Percentiles rank a stretch among this genome's conserved stretches.
Conservation (phyloP, 2,888 invertebrate species). For the Tillus elongatus region DNA sequence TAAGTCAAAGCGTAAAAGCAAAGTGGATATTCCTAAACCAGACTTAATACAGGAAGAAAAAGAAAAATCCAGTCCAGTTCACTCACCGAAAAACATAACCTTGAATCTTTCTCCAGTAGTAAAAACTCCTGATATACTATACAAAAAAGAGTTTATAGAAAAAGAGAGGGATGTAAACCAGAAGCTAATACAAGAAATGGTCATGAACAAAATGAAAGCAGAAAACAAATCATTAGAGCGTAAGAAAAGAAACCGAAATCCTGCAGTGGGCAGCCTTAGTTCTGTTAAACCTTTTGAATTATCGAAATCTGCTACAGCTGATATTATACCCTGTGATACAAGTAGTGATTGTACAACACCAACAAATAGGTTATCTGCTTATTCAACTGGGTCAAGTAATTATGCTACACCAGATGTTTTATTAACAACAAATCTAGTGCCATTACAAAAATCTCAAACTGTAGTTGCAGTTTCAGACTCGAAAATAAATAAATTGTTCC, state of each 20-base stretch:
- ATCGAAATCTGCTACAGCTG: slow-evolving; percentile 35
- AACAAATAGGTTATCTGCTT: slow-evolving; percentile 9
- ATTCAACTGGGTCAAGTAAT: slow-evolving; percentile 22
- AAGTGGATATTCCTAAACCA: slow-evolving; percentile 32
- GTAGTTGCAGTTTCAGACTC: slow-evolving; percentile 5
- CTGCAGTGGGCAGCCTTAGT: slow-evolving; percentile 30
- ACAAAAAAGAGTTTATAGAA: slow-evolving; percentile 57
- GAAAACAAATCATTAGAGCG: slow-evolving; percentile 56
- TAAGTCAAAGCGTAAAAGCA: slow-evolving; percentile 47
- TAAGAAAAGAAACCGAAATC: slow-evolving; percentile 46
- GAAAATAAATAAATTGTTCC: neutral
- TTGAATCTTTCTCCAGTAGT: slow-evolving; percentile 22
- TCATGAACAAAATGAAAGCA: slow-evolving; percentile 67
- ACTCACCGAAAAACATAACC: slow-evolving; percentile 21
- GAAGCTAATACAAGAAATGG: slow-evolving; percentile 71
- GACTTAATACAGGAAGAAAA: slow-evolving; percentile 39
- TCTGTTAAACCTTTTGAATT: slow-evolving; percentile 31
- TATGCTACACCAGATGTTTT: slow-evolving; percentile 35
- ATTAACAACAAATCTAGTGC: slow-evolving; percentile 27
- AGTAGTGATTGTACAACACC: neutral
- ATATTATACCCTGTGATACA: slow-evolving; percentile 21
- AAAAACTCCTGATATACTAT: slow-evolving; percentile 30
- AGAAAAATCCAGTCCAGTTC: slow-evolving; percentile 39
- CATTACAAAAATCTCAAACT: slow-evolving; percentile 30
- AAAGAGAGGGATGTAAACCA: slow-evolving; percentile 76